Percentiles rank a stretch among this genome's conserved stretches.
Evolutionary conservation across 35 echinoderm and acorn worm genomes (phyloP).

Genomic region (Holothuria glaberrima): DNA sequence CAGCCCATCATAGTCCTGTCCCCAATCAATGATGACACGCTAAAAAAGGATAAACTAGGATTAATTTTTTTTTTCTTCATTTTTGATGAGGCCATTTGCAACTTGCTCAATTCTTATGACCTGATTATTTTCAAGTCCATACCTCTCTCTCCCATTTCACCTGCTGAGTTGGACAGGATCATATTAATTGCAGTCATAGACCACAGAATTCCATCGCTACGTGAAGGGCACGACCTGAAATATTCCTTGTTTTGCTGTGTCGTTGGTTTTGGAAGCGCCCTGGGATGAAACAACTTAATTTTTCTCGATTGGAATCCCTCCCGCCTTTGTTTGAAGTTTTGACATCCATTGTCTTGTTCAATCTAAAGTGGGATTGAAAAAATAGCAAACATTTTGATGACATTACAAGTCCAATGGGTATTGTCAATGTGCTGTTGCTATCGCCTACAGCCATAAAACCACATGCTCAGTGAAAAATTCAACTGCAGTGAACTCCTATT

Average conservation of each 20-base stretch:
- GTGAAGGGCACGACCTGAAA: slow-evolving; percentile 24
- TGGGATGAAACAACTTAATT: slow-evolving; percentile 45
- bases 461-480: too few species aligned
- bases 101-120: slow-evolving; percentile 1
- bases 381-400: too few species aligned
- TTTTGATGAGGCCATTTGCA: slow-evolving; percentile 39
- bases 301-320: slow-evolving; percentile 24
- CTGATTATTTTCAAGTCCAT: slow-evolving; percentile 5
- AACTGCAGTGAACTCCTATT: too few species aligned
- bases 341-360: too few species aligned
- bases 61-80: background rate
- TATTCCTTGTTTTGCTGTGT: background rate
- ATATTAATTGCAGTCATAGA: slow-evolving; percentile 9
- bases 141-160: background rate
- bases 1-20: too few species aligned
- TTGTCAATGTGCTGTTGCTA: too few species aligned
- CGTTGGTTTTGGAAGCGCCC: background rate
- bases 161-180: slow-evolving; percentile 8
- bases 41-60: background rate
- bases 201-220: slow-evolving; percentile 34
- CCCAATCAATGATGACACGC: background rate
- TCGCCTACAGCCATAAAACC: too few species aligned
- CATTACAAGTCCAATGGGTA: too few species aligned
- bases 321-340: background rate
- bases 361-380: too few species aligned